Conservation (phyloP, 2,113 vertebrate species). For the Xiphophorus hellerii region DNA sequence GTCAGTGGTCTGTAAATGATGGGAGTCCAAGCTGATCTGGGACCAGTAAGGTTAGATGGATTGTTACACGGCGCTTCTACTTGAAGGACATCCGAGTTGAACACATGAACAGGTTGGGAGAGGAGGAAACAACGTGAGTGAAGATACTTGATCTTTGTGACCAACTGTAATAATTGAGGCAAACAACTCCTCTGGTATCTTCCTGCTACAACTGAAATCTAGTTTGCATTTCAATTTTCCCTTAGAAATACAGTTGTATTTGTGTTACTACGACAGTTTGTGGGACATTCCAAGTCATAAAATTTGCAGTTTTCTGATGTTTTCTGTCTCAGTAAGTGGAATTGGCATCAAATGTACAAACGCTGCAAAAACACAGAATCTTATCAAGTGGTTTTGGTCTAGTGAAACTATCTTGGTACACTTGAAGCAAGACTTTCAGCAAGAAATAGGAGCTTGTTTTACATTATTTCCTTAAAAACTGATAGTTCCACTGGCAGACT, state of each 20-base stretch:
- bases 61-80: conserved; percentile 74
- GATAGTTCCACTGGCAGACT: too few species aligned
- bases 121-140: conserved; percentile 74
- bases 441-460: conserved; percentile 11
- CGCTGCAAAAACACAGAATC: too few species aligned
- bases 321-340: conserved; percentile 43
- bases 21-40: conserved; percentile 48
- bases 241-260: conserved; percentile 65
- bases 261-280: conserved; percentile 42
- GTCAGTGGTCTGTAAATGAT: conserved; percentile 1
- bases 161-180: conserved; percentile 89
- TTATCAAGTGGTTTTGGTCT: too few species aligned
- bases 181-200: conserved; percentile 72
- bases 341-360: conserved; percentile 39
- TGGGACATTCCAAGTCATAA: conserved; percentile 66
- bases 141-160: conserved; percentile 95
- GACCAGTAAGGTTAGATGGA: conserved; percentile 33
- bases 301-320: conserved; percentile 45
- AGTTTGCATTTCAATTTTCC: conserved; percentile 85
- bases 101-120: conserved; percentile 80
- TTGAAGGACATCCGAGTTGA: conserved; percentile 92
- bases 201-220: conserved; percentile 67
- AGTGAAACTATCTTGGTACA: too few species aligned
- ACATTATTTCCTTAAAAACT: too few species aligned
- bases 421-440: conserved; percentile 26